phyloP scores from a whole-genome alignment of 92 coral and sea anemone genomes.

The Parazoanthus swiftii region DNA sequence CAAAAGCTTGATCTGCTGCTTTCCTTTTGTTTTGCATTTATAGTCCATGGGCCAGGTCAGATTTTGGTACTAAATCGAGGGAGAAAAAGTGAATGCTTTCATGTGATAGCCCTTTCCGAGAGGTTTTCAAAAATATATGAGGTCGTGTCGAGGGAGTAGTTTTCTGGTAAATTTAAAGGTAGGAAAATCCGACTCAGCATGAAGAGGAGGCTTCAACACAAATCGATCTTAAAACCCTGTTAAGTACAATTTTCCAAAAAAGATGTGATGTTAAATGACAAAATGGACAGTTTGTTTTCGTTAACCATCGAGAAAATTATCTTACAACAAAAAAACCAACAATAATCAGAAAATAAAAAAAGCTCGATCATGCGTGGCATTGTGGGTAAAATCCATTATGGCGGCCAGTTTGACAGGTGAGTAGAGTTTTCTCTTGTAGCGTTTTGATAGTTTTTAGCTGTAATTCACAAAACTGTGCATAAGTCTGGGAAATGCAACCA shows the following conservation, averaged over 20 bases:
- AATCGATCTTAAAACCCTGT: neutral
- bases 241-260: slow-evolving; percentile 21
- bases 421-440: slow-evolving; percentile 20
- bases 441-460: slow-evolving; percentile 11
- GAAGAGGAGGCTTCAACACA: slow-evolving; percentile 34
- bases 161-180: slow-evolving; percentile 6
- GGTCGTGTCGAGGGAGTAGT: slow-evolving; percentile 14
- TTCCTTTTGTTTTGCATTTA: too few relatives aligned
- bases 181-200: slow-evolving; percentile 11
- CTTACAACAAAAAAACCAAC: neutral
- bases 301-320: slow-evolving; percentile 23
- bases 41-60: slow-evolving; percentile 56
- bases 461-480: slow-evolving; percentile 4
- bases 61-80: slow-evolving; percentile 52
- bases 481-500: neutral
- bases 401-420: slow-evolving; percentile 50
- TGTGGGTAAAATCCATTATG: slow-evolving; percentile 49
- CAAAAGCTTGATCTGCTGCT: too few relatives aligned
- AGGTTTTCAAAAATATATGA: slow-evolving; percentile 28
- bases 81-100: slow-evolving; percentile 48
- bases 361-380: slow-evolving; percentile 34
- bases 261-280: slow-evolving; percentile 19
- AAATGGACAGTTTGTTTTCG: neutral
- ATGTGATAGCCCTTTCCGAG: slow-evolving; percentile 36
- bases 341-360: neutral